Percentiles rank a stretch among this genome's conserved stretches.
phyloP scores from a whole-genome alignment of 2,888 invertebrate genomes.

The Meteorus colon region DNA sequence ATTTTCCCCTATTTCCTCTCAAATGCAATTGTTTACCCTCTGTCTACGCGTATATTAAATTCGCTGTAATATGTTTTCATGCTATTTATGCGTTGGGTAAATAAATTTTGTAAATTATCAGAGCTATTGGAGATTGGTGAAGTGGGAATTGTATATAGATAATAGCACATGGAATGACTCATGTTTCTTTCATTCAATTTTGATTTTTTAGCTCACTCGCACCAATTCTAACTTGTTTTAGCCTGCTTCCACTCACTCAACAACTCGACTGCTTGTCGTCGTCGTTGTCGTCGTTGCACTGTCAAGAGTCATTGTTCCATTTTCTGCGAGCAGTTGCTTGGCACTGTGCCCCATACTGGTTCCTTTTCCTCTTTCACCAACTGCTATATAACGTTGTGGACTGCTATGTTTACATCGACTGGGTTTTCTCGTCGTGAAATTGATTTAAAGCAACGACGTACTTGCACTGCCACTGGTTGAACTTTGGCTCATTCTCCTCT shows the following conservation, averaged over 20 bases:
- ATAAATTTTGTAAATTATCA: slow-evolving; percentile 25
- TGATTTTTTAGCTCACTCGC: background rate
- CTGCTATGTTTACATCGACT: slow-evolving; percentile 40
- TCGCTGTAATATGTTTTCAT: slow-evolving; percentile 28
- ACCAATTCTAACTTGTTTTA: background rate
- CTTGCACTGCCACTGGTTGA: slow-evolving; percentile 43
- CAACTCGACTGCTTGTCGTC: slow-evolving; percentile 14
- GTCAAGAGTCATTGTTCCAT: slow-evolving; percentile 48
- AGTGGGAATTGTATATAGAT: background rate
- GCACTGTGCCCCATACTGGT: slow-evolving; percentile 50
- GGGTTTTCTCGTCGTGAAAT: slow-evolving; percentile 26
- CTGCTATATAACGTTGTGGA: slow-evolving; percentile 20
- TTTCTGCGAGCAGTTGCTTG: slow-evolving; percentile 48
- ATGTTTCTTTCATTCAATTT: background rate
- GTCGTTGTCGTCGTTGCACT: slow-evolving; percentile 14
- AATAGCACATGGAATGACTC: slow-evolving; percentile 6
- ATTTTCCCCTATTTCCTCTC: slow-evolving; percentile 15
- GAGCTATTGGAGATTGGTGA: slow-evolving; percentile 5
- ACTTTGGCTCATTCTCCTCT: slow-evolving; percentile 19
- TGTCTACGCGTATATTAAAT: slow-evolving; percentile 35
- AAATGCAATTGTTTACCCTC: slow-evolving; percentile 19
- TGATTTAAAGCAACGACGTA: slow-evolving; percentile 39
- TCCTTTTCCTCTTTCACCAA: slow-evolving; percentile 21
- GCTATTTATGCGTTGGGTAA: slow-evolving; percentile 22
- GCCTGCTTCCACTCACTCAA: background rate